Evolutionary conservation across 2,113 vertebrate genomes (phyloP).

Genomic region (Pleuronectes platessa): DNA sequence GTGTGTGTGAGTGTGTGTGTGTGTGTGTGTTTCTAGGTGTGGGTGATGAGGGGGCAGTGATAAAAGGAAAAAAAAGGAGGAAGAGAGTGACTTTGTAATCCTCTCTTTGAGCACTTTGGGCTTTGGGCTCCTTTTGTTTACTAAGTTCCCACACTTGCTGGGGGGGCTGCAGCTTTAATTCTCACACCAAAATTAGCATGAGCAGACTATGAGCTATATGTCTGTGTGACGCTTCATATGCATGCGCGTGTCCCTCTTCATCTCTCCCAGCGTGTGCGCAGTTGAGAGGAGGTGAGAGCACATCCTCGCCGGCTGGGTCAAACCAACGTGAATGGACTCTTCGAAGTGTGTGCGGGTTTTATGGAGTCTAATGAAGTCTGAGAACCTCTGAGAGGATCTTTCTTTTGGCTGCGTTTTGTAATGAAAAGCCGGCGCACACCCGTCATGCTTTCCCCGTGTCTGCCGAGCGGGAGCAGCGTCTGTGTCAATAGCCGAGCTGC

Average conservation of each 20-base stretch:
- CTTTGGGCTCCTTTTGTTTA: constrained; percentile 71
- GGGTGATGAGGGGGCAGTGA: constrained; percentile 8
- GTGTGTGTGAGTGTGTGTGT: neutral
- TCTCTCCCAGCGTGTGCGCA: neutral
- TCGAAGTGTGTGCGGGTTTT: constrained; percentile 22
- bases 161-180: constrained; percentile 54
- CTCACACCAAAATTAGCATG: constrained; percentile 59
- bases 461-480: constrained; percentile 19
- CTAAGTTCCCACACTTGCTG: constrained; percentile 60
- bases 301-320: constrained; percentile 20
- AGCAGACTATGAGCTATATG: constrained; percentile 27
- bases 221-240: constrained; percentile 8
- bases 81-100: constrained; percentile 58
- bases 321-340: constrained; percentile 37
- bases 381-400: constrained; percentile 26
- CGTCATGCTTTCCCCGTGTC: constrained; percentile 9
- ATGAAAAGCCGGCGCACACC: constrained; percentile 11
- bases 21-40: constrained; percentile 7
- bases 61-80: constrained; percentile 7
- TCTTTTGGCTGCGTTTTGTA: constrained; percentile 35
- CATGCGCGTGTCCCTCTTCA: constrained; percentile 10
- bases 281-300: constrained; percentile 20
- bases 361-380: constrained; percentile 35
- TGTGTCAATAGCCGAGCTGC: constrained; percentile 44
- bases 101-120: constrained; percentile 62